Conservation (phyloP, 2,113 vertebrate genomes). For the Vicugna pacos region DNA sequence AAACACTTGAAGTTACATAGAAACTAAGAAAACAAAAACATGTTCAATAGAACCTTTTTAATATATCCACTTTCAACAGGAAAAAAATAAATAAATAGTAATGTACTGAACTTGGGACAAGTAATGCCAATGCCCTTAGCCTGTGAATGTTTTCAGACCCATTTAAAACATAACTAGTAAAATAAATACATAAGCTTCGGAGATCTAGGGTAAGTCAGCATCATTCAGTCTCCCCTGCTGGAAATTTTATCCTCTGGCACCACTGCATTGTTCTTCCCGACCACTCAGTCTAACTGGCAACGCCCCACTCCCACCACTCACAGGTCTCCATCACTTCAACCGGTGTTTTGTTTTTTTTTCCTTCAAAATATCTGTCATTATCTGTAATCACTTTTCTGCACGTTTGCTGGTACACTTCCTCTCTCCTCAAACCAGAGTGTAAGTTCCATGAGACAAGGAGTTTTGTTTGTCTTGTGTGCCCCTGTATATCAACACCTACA, state of each 20-base stretch:
- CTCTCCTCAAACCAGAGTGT: background rate
- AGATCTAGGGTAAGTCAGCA: background rate
- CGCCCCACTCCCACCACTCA: background rate
- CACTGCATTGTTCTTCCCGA: background rate
- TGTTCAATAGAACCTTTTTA: background rate
- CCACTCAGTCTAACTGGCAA: background rate
- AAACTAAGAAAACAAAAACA: conserved; percentile 43
- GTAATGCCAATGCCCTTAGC: background rate
- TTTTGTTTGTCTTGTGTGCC: background rate
- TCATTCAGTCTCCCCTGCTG: background rate
- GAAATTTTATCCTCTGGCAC: background rate
- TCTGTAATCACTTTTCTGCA: background rate
- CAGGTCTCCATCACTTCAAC: background rate
- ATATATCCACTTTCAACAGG: background rate
- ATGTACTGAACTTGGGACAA: background rate
- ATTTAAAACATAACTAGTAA: background rate
- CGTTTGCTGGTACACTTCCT: background rate
- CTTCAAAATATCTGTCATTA: background rate
- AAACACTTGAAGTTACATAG: background rate
- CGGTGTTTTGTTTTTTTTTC: background rate
- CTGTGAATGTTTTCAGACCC: background rate
- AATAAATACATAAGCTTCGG: background rate
- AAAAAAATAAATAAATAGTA: background rate
- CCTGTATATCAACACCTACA: background rate
- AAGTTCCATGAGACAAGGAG: background rate